Evolutionary conservation across 2,113 vertebrate genomes (phyloP), one percentile per base, ranked within the genome.

Genomic region (Onychostoma macrolepis): DNA sequence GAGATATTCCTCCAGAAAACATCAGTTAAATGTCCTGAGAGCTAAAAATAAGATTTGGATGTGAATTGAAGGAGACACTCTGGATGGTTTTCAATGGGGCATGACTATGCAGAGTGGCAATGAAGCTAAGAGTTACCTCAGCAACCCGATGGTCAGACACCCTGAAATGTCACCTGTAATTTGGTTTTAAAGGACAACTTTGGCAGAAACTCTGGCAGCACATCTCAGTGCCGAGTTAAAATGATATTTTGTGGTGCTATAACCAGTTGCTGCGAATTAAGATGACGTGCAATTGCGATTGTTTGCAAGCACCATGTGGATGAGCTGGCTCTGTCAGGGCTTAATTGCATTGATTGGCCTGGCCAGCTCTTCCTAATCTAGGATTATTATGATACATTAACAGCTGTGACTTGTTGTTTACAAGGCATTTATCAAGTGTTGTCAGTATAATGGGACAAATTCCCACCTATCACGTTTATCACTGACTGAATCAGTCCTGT

Each of bases 341-440:
- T 86, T 95, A 95, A 95, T 95, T 95, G 93, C 92, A 94, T 95
- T 94, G 94, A 95, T 95, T 94, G 94, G 94, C 92, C 92, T 91
- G 93, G 93, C 93, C 93, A 91, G 92, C 91, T 93, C 92, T 92
- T 93, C 90, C 92, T 95, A 96, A 96, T 95, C 94, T 93, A 89
- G 94, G 94, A 94, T 95, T 96, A 95, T 94, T 92, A 96, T 95
- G 95, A 95, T 96, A 91, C 94, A 95, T 95, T 95, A 95, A 93
- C 93, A 93, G 93, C 94, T 92, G 94, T 87, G 92, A 93, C 93
- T 93, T 92, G 91, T 92, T 95, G 94, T 96, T 95, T 95, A 95
- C 94, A 94, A 94, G 93, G 93, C 92, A 95, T 95, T 95, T 94
- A 95, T 96, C 94, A 95, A 92, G 89, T 63, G 80, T 91, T 93